Evolutionary conservation across 1,140 invertebrate genomes (phyloP).

Genomic region (Heliothis virescens): DNA sequence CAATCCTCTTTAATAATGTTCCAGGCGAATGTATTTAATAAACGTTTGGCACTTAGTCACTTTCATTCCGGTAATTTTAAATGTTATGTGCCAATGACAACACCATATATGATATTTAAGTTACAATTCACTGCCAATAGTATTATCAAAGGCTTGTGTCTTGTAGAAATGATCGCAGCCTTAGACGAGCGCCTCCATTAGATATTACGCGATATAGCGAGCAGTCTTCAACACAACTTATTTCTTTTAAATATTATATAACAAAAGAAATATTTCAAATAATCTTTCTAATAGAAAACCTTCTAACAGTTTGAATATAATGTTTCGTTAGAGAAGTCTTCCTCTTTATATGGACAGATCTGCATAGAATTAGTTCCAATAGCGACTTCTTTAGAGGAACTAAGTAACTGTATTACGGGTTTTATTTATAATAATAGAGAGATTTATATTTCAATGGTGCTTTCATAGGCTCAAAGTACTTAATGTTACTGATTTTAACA

Average conservation of each 20-base stretch:
- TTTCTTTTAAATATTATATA: conserved; percentile 19
- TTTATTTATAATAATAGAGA: conserved; percentile 34
- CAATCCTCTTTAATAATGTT: background rate
- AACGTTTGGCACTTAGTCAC: conserved; percentile 2
- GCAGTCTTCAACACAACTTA: background rate
- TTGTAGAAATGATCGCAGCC: conserved; percentile 19
- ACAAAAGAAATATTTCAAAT: background rate
- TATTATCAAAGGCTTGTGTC: conserved; percentile 31
- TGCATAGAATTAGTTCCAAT: background rate
- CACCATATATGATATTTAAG: conserved; percentile 37
- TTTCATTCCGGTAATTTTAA: conserved; percentile 14
- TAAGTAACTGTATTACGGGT: conserved; percentile 24
- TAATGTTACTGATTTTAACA: conserved; percentile 31
- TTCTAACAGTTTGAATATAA: conserved; percentile 7
- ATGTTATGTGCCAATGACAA: conserved; percentile 19
- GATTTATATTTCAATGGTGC: conserved; percentile 42
- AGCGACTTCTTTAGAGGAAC: conserved; percentile 14
- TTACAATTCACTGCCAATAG: conserved; percentile 41
- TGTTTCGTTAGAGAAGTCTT: conserved; percentile 16
- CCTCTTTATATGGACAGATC: background rate
- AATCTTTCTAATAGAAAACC: background rate
- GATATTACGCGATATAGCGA: background rate
- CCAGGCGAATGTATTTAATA: background rate
- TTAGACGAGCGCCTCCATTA: conserved; percentile 32
- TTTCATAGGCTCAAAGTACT: conserved; percentile 43